Evolutionary conservation across 1,140 invertebrate genomes (phyloP).

Genomic region (Polyergus mexicanus): DNA sequence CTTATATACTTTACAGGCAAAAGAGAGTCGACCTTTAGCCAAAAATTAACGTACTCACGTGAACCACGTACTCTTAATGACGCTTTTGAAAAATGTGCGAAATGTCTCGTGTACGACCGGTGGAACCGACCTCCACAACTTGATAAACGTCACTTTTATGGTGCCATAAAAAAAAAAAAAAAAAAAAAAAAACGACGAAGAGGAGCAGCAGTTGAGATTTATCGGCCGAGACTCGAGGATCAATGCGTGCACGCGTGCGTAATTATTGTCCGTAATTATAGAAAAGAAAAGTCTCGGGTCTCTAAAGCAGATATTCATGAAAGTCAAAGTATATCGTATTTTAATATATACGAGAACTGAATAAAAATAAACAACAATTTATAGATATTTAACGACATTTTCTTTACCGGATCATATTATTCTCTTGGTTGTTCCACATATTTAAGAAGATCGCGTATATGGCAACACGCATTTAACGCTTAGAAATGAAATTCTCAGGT

Average conservation of each 20-base stretch:
- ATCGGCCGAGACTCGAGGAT: slow-evolving; percentile 41
- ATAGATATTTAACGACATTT: background rate
- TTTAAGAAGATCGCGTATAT: background rate
- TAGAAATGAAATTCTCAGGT: background rate
- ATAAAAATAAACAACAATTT: background rate
- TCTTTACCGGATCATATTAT: background rate
- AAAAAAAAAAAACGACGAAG: slow-evolving; percentile 27
- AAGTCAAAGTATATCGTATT: slow-evolving; percentile 26
- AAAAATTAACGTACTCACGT: slow-evolving; percentile 47
- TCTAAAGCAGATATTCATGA: slow-evolving; percentile 24
- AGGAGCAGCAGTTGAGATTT: slow-evolving; percentile 52
- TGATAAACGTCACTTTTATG: slow-evolving; percentile 42
- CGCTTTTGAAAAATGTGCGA: slow-evolving; percentile 35
- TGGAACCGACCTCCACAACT: too few species aligned
- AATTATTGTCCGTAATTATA: slow-evolving; percentile 69
- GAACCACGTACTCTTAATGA: background rate
- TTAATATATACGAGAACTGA: background rate
- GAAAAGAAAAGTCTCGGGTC: slow-evolving; percentile 15
- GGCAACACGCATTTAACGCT: background rate
- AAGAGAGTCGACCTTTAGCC: slow-evolving; percentile 18
- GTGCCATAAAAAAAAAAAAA: too few species aligned
- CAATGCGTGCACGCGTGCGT: background rate
- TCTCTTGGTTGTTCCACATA: background rate
- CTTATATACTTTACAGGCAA: background rate
- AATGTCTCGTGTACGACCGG: background rate